Conservation (phyloP, 2,113 vertebrate genomes). For the Rhineura floridana region DNA sequence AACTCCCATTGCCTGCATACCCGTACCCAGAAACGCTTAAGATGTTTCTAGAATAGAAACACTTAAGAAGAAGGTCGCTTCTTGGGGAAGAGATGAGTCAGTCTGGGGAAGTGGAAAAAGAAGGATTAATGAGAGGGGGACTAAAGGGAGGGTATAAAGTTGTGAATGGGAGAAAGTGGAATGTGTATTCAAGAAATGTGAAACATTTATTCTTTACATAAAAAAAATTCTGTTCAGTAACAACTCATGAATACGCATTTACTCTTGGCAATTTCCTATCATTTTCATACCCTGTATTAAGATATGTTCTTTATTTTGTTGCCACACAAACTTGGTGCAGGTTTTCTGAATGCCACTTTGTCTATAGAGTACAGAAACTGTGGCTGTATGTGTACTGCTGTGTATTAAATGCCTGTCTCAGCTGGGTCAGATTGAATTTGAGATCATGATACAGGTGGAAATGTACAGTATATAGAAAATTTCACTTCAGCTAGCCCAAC, state of each 20-base stretch:
- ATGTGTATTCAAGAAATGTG: too few species aligned
- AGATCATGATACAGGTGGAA: neutral
- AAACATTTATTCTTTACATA: too few species aligned
- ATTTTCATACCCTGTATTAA: neutral
- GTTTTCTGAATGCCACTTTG: neutral
- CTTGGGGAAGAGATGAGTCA: neutral
- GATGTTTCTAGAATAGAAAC: too few species aligned
- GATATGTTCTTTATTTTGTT: neutral
- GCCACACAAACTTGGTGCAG: neutral
- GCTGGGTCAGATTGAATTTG: neutral
- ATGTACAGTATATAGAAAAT: neutral
- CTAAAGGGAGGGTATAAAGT: too few species aligned
- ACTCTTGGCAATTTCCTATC: neutral
- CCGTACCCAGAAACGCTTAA: neutral
- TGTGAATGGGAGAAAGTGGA: too few species aligned
- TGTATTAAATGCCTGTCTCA: neutral
- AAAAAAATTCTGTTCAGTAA: too few species aligned
- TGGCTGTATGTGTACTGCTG: neutral
- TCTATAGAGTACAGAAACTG: neutral
- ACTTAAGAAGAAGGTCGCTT: too few species aligned
- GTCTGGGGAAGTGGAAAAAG: too few species aligned
- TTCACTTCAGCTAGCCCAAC: neutral
- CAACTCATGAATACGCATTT: neutral
- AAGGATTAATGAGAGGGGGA: too few species aligned
- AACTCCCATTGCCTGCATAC: neutral